A percentile compares a stretch with the other conserved stretches of the same genome.
Evolutionary conservation across 2,797 vertebrate species (phyloP).

Genomic region (Galagoides demidoff): DNA sequence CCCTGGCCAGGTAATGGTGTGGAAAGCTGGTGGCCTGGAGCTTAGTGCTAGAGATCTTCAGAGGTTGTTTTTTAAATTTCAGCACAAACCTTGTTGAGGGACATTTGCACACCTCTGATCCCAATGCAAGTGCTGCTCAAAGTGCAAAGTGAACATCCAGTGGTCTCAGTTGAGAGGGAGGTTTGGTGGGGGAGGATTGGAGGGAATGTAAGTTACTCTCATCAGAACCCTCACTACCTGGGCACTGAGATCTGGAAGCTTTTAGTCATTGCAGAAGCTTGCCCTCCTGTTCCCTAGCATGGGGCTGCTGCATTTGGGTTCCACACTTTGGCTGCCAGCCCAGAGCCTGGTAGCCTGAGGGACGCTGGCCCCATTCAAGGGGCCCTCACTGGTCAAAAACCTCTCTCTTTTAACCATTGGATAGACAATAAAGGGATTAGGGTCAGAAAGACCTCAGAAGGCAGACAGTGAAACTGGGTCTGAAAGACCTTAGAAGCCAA

Average conservation of each 20-base stretch:
- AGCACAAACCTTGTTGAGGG: not conserved
- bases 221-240: not conserved
- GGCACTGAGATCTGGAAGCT: not conserved
- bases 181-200: not conserved
- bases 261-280: not conserved
- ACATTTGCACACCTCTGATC: not conserved
- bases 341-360: not conserved
- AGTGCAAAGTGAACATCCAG: slow-evolving; percentile 41
- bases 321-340: not conserved
- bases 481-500: not conserved
- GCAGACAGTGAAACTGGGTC: not conserved
- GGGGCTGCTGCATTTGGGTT: not conserved
- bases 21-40: not conserved
- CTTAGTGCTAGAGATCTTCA: too few species aligned
- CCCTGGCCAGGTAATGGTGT: not conserved
- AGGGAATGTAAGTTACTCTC: not conserved
- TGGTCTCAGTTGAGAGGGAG: not conserved
- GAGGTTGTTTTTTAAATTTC: not conserved
- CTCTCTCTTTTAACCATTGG: not conserved
- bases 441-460: not conserved
- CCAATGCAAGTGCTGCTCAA: not conserved
- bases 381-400: not conserved
- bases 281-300: not conserved
- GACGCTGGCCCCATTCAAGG: fast-evolving
- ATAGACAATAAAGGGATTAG: not conserved